Base-by-base conservation (phyloP, 2,888 invertebrate genomes). In the Macrosiphum euphorbiae region DNA sequence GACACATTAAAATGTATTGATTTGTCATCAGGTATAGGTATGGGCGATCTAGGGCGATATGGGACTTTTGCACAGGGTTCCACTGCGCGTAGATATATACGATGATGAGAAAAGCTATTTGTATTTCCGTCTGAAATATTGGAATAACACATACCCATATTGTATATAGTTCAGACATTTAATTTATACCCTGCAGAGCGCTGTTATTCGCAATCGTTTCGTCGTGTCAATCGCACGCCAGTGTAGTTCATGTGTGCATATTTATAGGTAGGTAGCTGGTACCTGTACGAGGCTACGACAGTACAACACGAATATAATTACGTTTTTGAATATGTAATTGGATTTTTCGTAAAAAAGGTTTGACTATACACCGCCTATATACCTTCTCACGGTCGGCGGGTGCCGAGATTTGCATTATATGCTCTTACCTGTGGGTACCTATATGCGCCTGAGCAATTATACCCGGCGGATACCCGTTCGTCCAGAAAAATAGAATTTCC, bases 261-360 rank as follows among this genome's bases (percentile, higher is more conserved):
- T 26, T n/a, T n/a, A 55, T 26, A 26, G 35, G 2, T 67, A 35
- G 16, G 16, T 67, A 67, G 3, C 13, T 67, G 10, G 28, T 67
- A 67, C 35, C 16, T 35, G 35, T 44, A 44, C 44, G 44, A 3
- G 44, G 44, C 44, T 44, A n/a, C 16, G n/a, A 67, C 78, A 67
- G n/a, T 67, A n/a, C 13, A n/a, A n/a, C 16, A 67, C 44, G 78
- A 88, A 87, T 50, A 88, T 47, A 41, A 90, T 90, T 78, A 24
- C 47, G 67, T 67, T 47, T 55, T 50, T 78, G 78, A 90, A 90
- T 90, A 78, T 78, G 67, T 90, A 90, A 90, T 89, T 89, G 61
- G 89, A 90, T 90, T 90, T 90, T 90, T 90, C 8, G 78, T 78
- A 78, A 35, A 44, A 44, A 90, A 78, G 90, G 90, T 78, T 90